phyloP scores from a whole-genome alignment of 2,888 invertebrate genomes.

The Trachelus stipa region DNA sequence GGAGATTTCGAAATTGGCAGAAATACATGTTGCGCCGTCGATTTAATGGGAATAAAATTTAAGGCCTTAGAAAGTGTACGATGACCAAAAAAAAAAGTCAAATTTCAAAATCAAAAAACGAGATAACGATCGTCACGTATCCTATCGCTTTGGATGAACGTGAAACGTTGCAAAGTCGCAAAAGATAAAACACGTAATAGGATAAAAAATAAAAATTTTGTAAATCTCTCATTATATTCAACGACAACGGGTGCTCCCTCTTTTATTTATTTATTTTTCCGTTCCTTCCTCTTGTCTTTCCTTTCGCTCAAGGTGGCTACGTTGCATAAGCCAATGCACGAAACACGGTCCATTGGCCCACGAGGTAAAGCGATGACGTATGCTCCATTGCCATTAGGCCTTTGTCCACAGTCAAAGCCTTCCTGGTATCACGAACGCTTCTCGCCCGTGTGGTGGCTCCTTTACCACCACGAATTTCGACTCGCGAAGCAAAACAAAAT shows the following conservation, averaged over 20 bases:
- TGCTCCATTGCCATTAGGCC: background rate
- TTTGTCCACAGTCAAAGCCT: background rate
- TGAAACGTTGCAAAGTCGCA: background rate
- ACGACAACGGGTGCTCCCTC: background rate
- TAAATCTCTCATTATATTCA: background rate
- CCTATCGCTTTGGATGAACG: background rate
- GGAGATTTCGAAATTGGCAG: background rate
- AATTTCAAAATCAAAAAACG: background rate
- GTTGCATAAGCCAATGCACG: conserved; percentile 5
- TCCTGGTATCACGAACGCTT: background rate
- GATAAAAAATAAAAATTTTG: background rate
- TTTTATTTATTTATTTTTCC: background rate
- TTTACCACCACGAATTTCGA: background rate
- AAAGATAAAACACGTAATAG: background rate
- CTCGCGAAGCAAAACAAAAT: conserved; percentile 27
- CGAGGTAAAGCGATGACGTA: background rate
- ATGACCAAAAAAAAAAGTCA: background rate
- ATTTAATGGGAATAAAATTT: background rate
- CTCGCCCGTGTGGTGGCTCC: background rate
- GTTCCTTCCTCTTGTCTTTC: background rate
- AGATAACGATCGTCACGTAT: background rate
- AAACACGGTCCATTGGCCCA: conserved; percentile 1
- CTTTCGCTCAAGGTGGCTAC: background rate
- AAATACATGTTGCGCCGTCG: background rate
- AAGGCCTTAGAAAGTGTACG: background rate